phyloP scores from a whole-genome alignment of 2,888 invertebrate genomes.

The Mesopsocus fuscifrons region DNA sequence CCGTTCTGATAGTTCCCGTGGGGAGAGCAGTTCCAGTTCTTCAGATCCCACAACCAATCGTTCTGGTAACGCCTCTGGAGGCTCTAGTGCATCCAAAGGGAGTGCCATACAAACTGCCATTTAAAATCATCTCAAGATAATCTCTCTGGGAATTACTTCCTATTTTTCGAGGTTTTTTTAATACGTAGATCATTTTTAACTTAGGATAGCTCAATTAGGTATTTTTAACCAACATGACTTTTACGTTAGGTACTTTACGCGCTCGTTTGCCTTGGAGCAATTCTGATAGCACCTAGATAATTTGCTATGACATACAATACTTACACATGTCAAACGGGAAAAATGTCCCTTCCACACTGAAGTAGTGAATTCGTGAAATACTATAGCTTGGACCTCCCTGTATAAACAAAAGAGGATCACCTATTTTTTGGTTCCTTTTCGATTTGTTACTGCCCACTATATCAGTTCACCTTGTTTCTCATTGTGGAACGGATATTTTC shows the following conservation, averaged over 20 bases:
- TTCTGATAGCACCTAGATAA: too few relatives aligned
- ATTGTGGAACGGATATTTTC: slow-evolving; percentile 29
- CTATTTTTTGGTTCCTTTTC: not conserved
- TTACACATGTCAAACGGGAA: slow-evolving; percentile 19
- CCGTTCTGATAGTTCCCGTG: slow-evolving; percentile 12
- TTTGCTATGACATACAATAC: slow-evolving; percentile 14
- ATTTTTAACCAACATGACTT: too few relatives aligned
- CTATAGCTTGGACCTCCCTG: not conserved
- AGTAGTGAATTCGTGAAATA: slow-evolving; percentile 11
- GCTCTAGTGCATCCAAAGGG: too few relatives aligned
- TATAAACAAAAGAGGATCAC: not conserved
- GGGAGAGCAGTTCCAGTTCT: slow-evolving; percentile 12
- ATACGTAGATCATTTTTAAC: too few relatives aligned
- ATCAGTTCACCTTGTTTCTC: too few relatives aligned
- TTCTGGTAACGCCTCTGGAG: not conserved
- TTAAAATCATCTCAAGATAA: slow-evolving; percentile 12
- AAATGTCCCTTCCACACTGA: slow-evolving; percentile 27
- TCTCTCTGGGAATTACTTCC: too few relatives aligned
- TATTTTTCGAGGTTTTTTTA: too few relatives aligned
- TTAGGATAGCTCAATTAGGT: too few relatives aligned
- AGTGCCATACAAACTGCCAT: slow-evolving; percentile 15
- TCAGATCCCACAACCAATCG: slow-evolving; percentile 10
- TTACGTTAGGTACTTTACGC: too few relatives aligned
- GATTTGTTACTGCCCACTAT: slow-evolving; percentile 8
- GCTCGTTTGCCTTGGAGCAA: too few relatives aligned